Conservation (phyloP, 1,140 invertebrate species). For the Araneus ventricosus region DNA sequence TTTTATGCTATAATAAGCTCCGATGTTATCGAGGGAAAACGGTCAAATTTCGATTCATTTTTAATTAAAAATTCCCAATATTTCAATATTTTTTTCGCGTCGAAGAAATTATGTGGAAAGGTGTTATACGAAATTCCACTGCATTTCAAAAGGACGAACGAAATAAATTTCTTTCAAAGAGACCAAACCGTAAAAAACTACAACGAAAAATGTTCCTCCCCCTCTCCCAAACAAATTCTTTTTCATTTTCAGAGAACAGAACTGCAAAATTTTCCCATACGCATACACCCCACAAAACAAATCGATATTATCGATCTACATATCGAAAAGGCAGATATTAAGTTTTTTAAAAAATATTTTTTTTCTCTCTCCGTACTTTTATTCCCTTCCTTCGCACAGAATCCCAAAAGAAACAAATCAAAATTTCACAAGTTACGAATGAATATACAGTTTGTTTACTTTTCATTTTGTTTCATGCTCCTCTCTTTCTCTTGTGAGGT, state of each 20-base stretch:
- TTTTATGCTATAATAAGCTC: too few species aligned
- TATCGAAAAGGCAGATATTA: constrained; percentile 47
- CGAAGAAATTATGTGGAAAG: too few species aligned
- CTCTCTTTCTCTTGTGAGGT: not conserved
- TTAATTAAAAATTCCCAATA: too few species aligned
- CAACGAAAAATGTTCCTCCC: not conserved
- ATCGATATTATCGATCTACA: constrained; percentile 26
- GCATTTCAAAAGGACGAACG: too few species aligned
- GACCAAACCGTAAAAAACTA: not conserved
- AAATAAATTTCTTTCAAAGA: too few species aligned
- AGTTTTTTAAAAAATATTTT: constrained; percentile 3
- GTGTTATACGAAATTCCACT: too few species aligned
- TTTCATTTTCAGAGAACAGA: too few species aligned
- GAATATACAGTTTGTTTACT: constrained; percentile 16
- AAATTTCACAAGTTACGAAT: constrained; percentile 16
- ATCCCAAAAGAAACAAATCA: not conserved
- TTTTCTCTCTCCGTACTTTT: not conserved
- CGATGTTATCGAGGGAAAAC: too few species aligned
- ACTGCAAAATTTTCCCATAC: not conserved
- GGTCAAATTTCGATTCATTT: too few species aligned
- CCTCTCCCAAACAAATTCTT: too few species aligned
- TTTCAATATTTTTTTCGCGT: too few species aligned
- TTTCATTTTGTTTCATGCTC: not conserved
- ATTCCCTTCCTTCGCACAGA: not conserved
- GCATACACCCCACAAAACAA: not conserved